Conservation (phyloP, 1,140 invertebrate genomes). For the Apocrypta bakeri region DNA sequence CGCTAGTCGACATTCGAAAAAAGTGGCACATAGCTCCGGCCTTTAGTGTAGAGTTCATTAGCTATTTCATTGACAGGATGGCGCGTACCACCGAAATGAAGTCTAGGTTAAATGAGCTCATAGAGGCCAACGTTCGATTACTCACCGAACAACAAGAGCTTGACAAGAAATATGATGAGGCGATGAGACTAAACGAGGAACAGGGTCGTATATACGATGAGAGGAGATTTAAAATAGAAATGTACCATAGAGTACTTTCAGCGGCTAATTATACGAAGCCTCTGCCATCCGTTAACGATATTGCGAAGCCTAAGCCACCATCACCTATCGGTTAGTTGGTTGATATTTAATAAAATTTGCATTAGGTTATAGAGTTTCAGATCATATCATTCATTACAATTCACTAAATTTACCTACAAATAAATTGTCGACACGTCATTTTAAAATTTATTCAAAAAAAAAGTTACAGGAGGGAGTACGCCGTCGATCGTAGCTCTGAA, state of each 20-base stretch:
- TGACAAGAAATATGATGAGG: constrained; percentile 85
- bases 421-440: too few species aligned
- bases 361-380: not conserved
- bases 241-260: constrained; percentile 67
- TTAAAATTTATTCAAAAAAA: not conserved
- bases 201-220: constrained; percentile 72
- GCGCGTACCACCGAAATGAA: constrained; percentile 86
- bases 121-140: constrained; percentile 83
- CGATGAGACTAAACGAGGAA: constrained; percentile 74
- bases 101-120: constrained; percentile 82
- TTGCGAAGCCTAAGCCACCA: constrained; percentile 64
- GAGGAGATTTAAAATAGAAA: constrained; percentile 76
- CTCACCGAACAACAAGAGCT: constrained; percentile 83
- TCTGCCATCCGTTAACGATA: constrained; percentile 63
- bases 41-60: constrained; percentile 94
- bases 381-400: too few species aligned
- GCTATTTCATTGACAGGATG: constrained; percentile 93
- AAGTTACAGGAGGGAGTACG: not conserved
- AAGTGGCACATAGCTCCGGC: constrained; percentile 96
- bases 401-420: too few species aligned
- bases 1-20: constrained; percentile 88
- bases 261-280: constrained; percentile 65
- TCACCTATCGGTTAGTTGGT: not conserved
- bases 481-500: constrained; percentile 87
- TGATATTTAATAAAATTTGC: not conserved